These are phyloP conservation scores for Diprion similis DNA, from an alignment of 1,140 invertebrate species.

Conservation along the genomic window DNA sequence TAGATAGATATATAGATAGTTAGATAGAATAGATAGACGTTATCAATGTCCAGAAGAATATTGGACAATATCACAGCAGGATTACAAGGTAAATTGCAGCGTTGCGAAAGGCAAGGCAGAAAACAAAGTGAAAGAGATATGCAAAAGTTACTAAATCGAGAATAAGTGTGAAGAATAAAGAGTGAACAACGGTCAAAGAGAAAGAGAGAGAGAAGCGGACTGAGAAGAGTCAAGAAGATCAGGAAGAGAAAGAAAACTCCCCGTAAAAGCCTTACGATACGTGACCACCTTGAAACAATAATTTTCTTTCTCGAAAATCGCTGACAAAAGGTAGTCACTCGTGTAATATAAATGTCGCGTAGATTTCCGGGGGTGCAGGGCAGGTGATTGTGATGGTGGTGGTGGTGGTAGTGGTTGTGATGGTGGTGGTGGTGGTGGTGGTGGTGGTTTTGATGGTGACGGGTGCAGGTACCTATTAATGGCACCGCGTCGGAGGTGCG, in stretches of 20 bases:
- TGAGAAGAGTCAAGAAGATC: neutral
- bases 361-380: neutral
- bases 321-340: neutral
- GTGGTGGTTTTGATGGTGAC: neutral
- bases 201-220: neutral
- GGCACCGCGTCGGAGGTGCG: constrained; percentile 97
- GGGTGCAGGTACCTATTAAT: constrained; percentile 83
- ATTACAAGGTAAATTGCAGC: too few relatives aligned
- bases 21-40: too few relatives aligned
- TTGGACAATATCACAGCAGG: too few relatives aligned
- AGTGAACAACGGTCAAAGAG: neutral
- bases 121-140: too few relatives aligned
- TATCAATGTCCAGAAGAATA: too few relatives aligned
- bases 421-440: neutral
- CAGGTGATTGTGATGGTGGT: neutral
- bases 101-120: too few relatives aligned
- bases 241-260: neutral
- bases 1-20: too few relatives aligned
- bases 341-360: neutral
- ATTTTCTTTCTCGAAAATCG: neutral
- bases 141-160: neutral
- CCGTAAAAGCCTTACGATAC: neutral
- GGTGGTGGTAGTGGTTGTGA: neutral
- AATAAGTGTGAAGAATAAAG: too few relatives aligned
- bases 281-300: too few relatives aligned